Evolutionary conservation across 2,888 invertebrate genomes (phyloP), one percentile per base, ranked within the genome.

Genomic region (Drosophila yooni): DNA sequence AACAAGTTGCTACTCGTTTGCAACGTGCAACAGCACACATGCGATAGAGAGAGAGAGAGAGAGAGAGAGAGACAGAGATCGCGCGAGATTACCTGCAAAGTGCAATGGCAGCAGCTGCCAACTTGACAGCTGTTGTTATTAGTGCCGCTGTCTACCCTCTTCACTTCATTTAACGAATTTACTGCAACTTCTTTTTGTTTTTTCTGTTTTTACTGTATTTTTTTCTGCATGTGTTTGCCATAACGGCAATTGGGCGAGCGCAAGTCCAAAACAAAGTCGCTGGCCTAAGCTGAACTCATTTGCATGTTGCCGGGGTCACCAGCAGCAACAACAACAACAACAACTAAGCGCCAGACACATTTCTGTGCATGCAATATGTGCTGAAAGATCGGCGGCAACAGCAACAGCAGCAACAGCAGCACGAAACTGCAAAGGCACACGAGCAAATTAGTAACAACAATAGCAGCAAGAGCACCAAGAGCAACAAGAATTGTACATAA

Each of bases 221-320:
- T 33, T 36, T 36, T 54, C 15, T 38, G 38, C 38, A 56, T 29
- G n/a, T 48, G 33, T 53, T 51, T 70, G 71, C 75, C 57, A 62
- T 78, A 78, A 71, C 74, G 77, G 75, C 68, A 78, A 57, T 64
- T 65, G 77, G 70, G 67, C 61, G 59, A 75, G 74, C 61, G 61
- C 65, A 75, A 68, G 73, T 68, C 72, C 72, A 51, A 58, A 53
- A 43, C 52, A 68, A 62, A 71, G 78, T 72, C 72, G 66, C 73
- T 79, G 70, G 72, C 73, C 76, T 63, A 78, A 78, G 66, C 75
- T 78, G 77, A 87, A 84, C 87, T 82, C 85, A 84, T 87, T 85
- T 85, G 81, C 83, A 84, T 84, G 80, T 52, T 46, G 76, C 53
- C 54, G 82, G 87, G 88, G 84, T 87, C 88, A 86, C 52, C 74